Base-by-base conservation (phyloP, 1,140 invertebrate genomes). In the Micrasema minimum region DNA sequence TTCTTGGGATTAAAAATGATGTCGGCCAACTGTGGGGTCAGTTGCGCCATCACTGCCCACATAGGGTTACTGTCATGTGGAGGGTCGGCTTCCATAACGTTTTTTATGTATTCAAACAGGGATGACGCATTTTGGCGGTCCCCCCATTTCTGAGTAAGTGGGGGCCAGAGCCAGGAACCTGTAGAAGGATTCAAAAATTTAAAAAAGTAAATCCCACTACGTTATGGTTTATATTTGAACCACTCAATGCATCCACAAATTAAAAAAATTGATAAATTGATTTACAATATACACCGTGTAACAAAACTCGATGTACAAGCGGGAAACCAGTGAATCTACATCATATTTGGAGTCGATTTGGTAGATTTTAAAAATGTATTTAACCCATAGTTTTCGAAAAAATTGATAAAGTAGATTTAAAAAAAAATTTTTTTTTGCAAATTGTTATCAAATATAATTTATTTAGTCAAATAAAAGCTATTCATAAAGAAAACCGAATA, bases 1-100 rank as follows among this genome's bases (percentile, higher is more conserved):
- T 86, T 85, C 12, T 85, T 81, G 4, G 85, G 77, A 61, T 82
- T 80, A 37, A 91, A 85, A 37, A 91, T 78, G 22, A 91, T 79
- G 55, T 90, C 89, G 50, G 88, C 77, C 0, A 87, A 80, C 26
- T 81, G 81, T 2, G 90, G 90, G 0, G 91, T 92, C 50, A 92
- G 78, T 78, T 92, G 89, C 0, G 90, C 90, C 91, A 92, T 92
- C 3, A 88, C 84, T 1, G 90, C 88, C 89, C 89, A 91, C 22
- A 89, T 76, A 4, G 85, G 85, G 76, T 85, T 86, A 66, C 77
- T 78, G 31, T 77, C 80, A 72, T 78, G 80, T 38, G 89, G 83
- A 2, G 83, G 78, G 11, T 79, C 77, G 1, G 48, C 10, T 3
- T 10, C 48, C 11, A 67, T 20, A 1, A 51, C 65, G 1, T 11